Conservation (phyloP, 64 coral and sea anemone genomes). For the Pocillopora verrucosa region DNA sequence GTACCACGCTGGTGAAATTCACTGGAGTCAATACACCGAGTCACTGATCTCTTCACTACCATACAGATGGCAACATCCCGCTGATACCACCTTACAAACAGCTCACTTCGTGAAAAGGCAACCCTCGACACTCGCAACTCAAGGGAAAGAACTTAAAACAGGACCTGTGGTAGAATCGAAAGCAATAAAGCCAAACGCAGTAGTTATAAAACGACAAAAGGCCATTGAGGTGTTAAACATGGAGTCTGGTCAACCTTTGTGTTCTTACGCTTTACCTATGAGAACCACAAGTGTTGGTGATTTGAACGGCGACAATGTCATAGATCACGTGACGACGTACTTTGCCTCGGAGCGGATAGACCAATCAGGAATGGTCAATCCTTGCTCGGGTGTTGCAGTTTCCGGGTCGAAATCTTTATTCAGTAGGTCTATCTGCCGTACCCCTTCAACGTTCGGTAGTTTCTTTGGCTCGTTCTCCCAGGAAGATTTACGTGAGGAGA, state of each 20-base stretch:
- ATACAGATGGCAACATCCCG: constrained; percentile 68
- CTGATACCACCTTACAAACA: constrained; percentile 35
- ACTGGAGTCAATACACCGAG: constrained; percentile 67
- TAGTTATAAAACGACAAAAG: constrained; percentile 70
- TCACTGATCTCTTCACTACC: constrained; percentile 71
- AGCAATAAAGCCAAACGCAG: constrained; percentile 38
- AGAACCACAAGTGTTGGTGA: constrained; percentile 57
- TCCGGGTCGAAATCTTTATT: constrained; percentile 64
- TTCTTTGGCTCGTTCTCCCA: constrained; percentile 28
- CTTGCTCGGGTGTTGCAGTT: constrained; percentile 58
- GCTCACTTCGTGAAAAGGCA: constrained; percentile 61
- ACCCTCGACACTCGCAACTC: background rate
- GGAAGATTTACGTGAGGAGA: constrained; percentile 57
- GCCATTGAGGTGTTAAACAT: constrained; percentile 80
- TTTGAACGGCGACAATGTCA: constrained; percentile 68
- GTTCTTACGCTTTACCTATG: constrained; percentile 49
- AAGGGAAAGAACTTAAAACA: background rate
- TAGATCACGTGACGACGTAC: constrained; percentile 72
- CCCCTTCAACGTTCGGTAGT: constrained; percentile 61
- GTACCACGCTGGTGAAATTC: constrained; percentile 78
- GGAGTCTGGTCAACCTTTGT: constrained; percentile 66
- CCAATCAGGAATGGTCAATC: constrained; percentile 20
- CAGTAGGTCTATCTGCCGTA: constrained; percentile 57
- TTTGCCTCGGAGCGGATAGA: constrained; percentile 47
- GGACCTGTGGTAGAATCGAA: background rate